Evolutionary conservation across 2,797 vertebrate genomes (phyloP).

Genomic region (Sebastes itinus): DNA sequence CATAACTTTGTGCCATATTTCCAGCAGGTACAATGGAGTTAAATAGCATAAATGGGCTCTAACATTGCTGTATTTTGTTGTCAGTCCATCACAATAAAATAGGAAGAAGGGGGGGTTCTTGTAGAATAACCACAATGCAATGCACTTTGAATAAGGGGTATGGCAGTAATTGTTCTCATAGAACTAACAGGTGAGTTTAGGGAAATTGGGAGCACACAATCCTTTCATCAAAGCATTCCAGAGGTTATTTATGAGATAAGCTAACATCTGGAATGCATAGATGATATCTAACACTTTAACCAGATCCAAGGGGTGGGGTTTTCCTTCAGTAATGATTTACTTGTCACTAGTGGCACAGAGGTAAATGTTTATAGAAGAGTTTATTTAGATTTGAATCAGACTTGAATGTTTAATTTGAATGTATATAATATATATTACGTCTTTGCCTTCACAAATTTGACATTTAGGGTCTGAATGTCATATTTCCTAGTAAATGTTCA

Average conservation of each 20-base stretch:
- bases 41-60: not conserved
- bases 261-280: not conserved
- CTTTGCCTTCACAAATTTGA: not conserved
- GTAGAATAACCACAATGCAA: not conserved
- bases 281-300: not conserved
- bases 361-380: not conserved
- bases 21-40: not conserved
- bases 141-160: not conserved
- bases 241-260: not conserved
- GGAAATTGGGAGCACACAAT: not conserved
- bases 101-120: not conserved
- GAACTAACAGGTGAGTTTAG: not conserved
- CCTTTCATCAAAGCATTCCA: not conserved
- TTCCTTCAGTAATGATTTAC: not conserved
- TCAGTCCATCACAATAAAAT: not conserved
- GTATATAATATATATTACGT: no score
- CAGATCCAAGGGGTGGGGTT: not conserved
- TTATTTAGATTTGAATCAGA: not conserved
- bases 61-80: not conserved
- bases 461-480: not conserved
- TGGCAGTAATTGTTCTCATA: not conserved
- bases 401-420: conserved; percentile 16
- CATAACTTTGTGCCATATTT: not conserved
- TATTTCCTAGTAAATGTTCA: conserved; percentile 2
- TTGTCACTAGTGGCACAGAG: not conserved